Base-by-base conservation (phyloP, 2,113 vertebrate genomes). In the Oncorhynchus nerka region DNA sequence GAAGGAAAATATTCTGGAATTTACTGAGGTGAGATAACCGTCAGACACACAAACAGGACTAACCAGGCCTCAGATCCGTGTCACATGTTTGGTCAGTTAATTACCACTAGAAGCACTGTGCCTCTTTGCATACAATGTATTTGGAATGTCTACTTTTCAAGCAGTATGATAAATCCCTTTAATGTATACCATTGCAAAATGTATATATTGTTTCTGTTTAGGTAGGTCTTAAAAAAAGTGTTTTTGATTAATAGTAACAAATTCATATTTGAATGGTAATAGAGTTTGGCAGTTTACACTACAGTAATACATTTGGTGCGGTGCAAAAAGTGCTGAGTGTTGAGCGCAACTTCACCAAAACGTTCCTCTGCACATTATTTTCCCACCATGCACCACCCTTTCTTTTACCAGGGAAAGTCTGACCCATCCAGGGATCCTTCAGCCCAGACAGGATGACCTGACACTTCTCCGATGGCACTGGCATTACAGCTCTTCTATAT, bases 361-460 rank as follows among this genome's bases (percentile, higher is more conserved):
- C 39, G 4, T 5, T 75, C 75, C 70, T 62, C 68, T 79, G 76
- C 84, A 84, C 83, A 19, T 19, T 55, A 80, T 83, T 88, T 86
- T 87, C 85, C 86, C 83, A 86, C 51, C 51, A 55, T 55, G 84
- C 81, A 59, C 84, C 48, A 80, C 57, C 75, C 83, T 78, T 84
- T 75, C 82, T 45, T 45, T 45, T 45, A 86, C 75, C 34, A 57
- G 81, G 89, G 79, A 89, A 86, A 87, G 74, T 88, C 80, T 87
- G 90, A 91, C 87, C 87, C 79, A 79, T 85, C 71, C 77, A 75
- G 80, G 84, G 83, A 81, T 89, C 87, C 86, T 81, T 22, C 76
- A 80, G 81, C 73, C 74, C 86, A 89, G 88, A 87, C 83, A 85
- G 89, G 84, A 84, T 90, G 87, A 89, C 89, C 86, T 90, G 85